Percentiles rank a stretch among this genome's conserved stretches.
Conservation (phyloP, 2,113 vertebrate species). For the Mastomys coucha region DNA sequence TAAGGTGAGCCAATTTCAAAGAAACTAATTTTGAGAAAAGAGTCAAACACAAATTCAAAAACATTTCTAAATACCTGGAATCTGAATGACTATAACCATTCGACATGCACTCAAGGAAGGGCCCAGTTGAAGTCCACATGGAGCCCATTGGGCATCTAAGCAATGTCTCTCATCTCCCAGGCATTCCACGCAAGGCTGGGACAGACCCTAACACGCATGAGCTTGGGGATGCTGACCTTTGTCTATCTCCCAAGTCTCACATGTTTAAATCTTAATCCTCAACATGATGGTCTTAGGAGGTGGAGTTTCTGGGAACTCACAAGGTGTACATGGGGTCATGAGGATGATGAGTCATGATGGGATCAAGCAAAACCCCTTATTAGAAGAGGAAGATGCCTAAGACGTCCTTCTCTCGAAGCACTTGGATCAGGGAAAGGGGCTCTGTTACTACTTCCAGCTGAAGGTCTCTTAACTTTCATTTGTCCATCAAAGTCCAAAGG, state of each 20-base stretch:
- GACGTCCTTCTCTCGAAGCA: not conserved
- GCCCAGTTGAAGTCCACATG: not conserved
- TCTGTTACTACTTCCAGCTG: slow-evolving; percentile 15
- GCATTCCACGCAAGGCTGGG: not conserved
- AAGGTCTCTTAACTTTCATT: slow-evolving; percentile 14
- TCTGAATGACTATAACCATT: not conserved
- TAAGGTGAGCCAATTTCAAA: slow-evolving; percentile 30
- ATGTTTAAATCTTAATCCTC: not conserved
- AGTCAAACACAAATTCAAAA: slow-evolving; percentile 48
- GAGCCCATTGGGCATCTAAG: not conserved
- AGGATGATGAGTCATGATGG: not conserved
- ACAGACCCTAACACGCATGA: not conserved
- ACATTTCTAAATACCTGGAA: slow-evolving; percentile 41
- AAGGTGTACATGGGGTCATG: not conserved
- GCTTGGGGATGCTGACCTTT: too few relatives aligned
- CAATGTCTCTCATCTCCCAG: not conserved
- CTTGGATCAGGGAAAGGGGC: not conserved
- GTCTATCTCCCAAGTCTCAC: not conserved
- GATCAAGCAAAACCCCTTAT: not conserved
- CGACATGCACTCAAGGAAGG: not conserved
- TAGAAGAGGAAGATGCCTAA: not conserved
- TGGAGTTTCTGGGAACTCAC: not conserved
- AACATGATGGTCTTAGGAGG: not conserved
- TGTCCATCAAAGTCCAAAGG: slow-evolving; percentile 35
- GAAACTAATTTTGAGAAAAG: slow-evolving; percentile 51